These are phyloP conservation scores for Crocuta crocuta DNA, from an alignment of 2,113 vertebrate species.

Conservation along the genomic window DNA sequence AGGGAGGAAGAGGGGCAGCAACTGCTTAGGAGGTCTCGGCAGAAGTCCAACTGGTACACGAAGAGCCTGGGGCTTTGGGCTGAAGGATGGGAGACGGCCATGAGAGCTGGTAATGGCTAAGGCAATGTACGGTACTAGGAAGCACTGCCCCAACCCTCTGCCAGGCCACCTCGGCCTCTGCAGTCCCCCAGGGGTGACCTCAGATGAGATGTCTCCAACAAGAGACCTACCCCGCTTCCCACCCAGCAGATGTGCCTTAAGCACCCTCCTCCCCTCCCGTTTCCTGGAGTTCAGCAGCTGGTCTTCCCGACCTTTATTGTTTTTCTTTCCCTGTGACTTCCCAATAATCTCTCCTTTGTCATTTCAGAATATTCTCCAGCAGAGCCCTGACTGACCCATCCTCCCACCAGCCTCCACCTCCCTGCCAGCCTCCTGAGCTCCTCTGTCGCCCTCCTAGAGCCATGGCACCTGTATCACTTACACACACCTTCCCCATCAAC, in stretches of 20 bases:
- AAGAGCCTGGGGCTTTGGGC: background rate
- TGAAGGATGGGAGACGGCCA: background rate
- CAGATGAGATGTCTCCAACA: background rate
- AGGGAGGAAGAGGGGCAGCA: background rate
- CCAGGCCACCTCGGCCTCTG: background rate
- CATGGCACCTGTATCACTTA: background rate
- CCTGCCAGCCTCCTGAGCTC: background rate
- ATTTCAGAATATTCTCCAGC: background rate
- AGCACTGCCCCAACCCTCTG: background rate
- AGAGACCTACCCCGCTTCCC: background rate
- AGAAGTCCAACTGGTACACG: background rate
- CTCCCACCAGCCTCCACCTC: background rate
- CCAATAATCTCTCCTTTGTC: constrained; percentile 1
- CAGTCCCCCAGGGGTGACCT: background rate
- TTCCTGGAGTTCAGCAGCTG: background rate
- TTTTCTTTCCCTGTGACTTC: background rate
- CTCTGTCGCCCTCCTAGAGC: rapidly evolving
- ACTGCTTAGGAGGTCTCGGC: background rate
- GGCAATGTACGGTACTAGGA: background rate
- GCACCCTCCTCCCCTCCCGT: background rate
- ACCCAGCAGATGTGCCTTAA: background rate
- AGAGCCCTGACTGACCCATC: background rate
- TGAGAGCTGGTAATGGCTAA: rapidly evolving
- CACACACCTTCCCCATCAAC: background rate
- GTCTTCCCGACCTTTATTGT: background rate